A percentile compares a stretch with the other conserved stretches of the same genome.
Evolutionary conservation across 2,797 vertebrate species (phyloP).

Genomic region (Periparus ater): DNA sequence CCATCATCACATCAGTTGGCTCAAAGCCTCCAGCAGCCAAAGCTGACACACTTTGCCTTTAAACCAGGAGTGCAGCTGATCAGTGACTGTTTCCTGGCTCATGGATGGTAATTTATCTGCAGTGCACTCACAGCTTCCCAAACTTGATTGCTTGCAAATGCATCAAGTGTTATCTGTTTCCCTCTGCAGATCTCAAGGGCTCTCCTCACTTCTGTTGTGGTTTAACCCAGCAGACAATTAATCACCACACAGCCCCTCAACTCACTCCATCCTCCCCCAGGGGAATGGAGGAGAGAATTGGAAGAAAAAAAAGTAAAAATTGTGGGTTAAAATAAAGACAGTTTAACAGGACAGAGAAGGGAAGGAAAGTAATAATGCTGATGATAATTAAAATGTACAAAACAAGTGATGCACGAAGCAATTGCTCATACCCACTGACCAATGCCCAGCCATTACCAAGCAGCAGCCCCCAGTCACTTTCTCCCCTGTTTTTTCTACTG

Average conservation of each 20-base stretch:
- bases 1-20: background rate
- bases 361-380: background rate
- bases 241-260: background rate
- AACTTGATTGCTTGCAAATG: background rate
- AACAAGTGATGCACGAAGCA: background rate
- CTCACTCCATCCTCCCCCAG: background rate
- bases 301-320: background rate
- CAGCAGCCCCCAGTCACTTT: background rate
- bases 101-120: background rate
- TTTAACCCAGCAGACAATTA: background rate
- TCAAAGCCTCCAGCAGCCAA: background rate
- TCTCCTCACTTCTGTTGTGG: background rate
- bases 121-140: background rate
- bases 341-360: background rate
- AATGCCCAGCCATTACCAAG: background rate
- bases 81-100: background rate
- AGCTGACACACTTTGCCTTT: background rate
- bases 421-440: background rate
- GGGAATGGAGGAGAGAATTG: background rate
- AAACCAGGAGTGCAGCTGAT: background rate
- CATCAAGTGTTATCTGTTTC: background rate
- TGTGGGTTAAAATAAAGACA: background rate
- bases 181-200: background rate
- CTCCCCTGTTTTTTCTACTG: background rate
- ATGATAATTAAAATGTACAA: background rate